phyloP scores from a whole-genome alignment of 2,888 invertebrate species.

The Bellardia pandia region DNA sequence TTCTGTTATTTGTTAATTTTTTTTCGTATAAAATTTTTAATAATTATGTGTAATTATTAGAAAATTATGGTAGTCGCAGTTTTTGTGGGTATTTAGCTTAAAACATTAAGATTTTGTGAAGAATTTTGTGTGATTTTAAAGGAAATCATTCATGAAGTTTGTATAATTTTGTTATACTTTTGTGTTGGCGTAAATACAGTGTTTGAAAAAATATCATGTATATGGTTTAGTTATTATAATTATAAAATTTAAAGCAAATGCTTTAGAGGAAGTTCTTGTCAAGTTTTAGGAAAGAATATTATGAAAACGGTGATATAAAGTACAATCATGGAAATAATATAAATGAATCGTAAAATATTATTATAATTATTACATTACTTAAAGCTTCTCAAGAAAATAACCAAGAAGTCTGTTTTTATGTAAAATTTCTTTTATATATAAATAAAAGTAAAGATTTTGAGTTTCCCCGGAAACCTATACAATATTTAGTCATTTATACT shows the following conservation, averaged over 20 bases:
- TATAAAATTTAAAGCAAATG: too few species aligned
- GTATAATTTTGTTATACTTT: background rate
- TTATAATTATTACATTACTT: too few species aligned
- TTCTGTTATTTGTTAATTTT: background rate
- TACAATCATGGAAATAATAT: too few species aligned
- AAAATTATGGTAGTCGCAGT: background rate
- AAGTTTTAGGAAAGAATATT: too few species aligned
- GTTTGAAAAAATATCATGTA: too few species aligned
- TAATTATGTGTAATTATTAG: constrained; percentile 4
- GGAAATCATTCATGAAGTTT: background rate
- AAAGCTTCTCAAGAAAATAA: too few species aligned
- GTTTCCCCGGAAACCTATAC: background rate
- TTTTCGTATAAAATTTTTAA: background rate
- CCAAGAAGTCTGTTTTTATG: too few species aligned
- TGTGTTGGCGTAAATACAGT: background rate
- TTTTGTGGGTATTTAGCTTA: background rate
- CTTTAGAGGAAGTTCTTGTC: too few species aligned
- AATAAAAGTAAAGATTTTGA: background rate
- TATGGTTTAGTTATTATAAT: too few species aligned
- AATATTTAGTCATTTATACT: background rate
- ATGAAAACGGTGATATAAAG: too few species aligned
- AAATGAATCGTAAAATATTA: too few species aligned
- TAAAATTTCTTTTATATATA: too few species aligned
- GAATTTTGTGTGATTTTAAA: background rate
- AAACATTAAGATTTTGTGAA: background rate